Evolutionary conservation across 2,797 vertebrate genomes (phyloP).

Genomic region (Antennarius maculatus): DNA sequence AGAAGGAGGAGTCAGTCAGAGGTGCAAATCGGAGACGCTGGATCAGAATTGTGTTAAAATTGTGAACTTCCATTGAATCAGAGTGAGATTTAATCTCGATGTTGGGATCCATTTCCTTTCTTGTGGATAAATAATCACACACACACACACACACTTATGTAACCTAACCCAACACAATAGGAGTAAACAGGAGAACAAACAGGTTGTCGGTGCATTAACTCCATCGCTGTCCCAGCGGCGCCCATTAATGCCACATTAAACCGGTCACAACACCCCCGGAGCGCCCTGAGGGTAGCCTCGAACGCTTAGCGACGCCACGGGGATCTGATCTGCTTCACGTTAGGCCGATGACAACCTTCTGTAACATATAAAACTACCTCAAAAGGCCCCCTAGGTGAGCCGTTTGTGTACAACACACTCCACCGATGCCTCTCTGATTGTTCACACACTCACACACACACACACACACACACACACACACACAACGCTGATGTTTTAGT

Average conservation of each 20-base stretch:
- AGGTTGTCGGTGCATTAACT: constrained; percentile 21
- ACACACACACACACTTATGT: neutral
- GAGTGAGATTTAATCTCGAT: neutral
- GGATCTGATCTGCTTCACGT: constrained; percentile 4
- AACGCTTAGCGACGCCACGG: constrained; percentile 4
- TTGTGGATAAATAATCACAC: neutral
- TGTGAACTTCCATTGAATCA: too few relatives aligned
- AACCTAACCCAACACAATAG: constrained; percentile 1
- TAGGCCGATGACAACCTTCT: neutral
- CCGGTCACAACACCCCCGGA: constrained; percentile 28
- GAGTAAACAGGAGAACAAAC: constrained; percentile 32
- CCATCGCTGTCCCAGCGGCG: constrained; percentile 41
- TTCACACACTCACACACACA: constrained; percentile 24
- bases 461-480: constrained; percentile 6
- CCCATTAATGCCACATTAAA: constrained; percentile 26
- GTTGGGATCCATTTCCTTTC: neutral
- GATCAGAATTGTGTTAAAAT: too few relatives aligned
- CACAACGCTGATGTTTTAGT: constrained; percentile 21
- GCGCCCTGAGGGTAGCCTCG: constrained; percentile 24
- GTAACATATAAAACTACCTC: neutral
- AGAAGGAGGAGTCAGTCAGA: neutral
- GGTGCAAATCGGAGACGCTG: too few relatives aligned
- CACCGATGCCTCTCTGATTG: constrained; percentile 33
- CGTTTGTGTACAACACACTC: constrained; percentile 9
- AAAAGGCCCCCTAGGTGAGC: constrained; percentile 12